Conservation (phyloP, 2,113 vertebrate genomes). For the Nothocercus nigrocapillus region DNA sequence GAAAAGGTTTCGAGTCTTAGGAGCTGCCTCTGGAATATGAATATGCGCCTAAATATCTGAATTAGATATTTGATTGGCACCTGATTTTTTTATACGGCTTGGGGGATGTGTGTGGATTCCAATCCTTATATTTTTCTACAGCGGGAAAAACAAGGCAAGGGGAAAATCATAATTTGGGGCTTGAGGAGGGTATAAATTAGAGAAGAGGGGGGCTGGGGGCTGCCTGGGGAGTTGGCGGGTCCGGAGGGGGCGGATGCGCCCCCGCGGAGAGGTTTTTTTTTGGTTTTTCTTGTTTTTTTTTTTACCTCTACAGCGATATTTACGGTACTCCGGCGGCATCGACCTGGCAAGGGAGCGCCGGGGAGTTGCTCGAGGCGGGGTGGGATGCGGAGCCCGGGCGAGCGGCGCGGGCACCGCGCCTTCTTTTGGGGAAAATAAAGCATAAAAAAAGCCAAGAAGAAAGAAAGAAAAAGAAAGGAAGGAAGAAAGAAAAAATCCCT, state of each 20-base stretch:
- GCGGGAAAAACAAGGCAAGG: not conserved
- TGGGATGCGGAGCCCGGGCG: constrained; percentile 5
- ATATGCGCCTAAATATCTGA: not conserved
- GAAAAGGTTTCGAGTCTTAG: not conserved
- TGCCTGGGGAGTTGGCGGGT: not conserved
- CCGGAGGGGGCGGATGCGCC: not conserved
- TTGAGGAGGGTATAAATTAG: not conserved
- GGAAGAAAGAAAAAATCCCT: rapidly evolving
- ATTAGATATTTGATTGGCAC: not conserved
- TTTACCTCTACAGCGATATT: constrained; percentile 50
- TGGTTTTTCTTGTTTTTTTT: no score
- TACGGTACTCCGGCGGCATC: constrained; percentile 42
- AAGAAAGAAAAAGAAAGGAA: rapidly evolving
- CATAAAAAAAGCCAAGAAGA: rapidly evolving
- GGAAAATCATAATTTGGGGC: not conserved
- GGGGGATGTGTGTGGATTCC: not conserved
- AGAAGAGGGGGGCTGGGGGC: not conserved
- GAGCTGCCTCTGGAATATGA: not conserved
- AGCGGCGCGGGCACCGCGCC: not conserved
- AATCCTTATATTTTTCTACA: not conserved
- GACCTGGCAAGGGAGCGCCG: not conserved
- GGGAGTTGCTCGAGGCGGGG: constrained; percentile 21
- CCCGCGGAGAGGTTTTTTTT: constrained; percentile 15
- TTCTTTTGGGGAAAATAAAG: not conserved
- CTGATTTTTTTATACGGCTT: not conserved